Conservation (phyloP, 2,888 invertebrate genomes). For the Taphrorychus bicolor region DNA sequence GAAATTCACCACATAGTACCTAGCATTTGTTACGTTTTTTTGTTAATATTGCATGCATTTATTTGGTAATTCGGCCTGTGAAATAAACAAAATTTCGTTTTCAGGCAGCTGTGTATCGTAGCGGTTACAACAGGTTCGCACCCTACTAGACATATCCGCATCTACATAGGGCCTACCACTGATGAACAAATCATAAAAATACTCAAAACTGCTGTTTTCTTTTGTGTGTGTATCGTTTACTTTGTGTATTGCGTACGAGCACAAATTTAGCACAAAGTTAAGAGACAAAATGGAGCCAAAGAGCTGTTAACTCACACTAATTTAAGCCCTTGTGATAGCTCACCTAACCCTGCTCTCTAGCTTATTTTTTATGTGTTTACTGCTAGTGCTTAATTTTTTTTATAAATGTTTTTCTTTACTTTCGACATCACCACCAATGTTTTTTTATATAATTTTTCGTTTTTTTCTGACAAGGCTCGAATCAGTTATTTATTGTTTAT, state of each 20-base stretch:
- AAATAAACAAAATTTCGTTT: background rate
- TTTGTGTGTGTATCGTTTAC: conserved; percentile 49
- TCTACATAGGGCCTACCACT: conserved; percentile 55
- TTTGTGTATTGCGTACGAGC: conserved; percentile 54
- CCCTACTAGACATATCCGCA: conserved; percentile 75
- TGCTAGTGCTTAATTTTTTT: no score
- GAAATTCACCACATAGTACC: no score
- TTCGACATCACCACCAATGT: background rate
- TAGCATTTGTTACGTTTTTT: no score
- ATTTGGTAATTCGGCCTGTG: background rate
- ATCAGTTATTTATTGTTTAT: no score
- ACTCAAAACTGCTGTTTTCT: conserved; percentile 41
- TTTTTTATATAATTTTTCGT: conserved; percentile 18
- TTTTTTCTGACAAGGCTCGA: conserved; percentile 4
- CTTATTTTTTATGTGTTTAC: conserved; percentile 22
- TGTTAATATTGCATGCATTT: background rate
- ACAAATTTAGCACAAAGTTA: conserved; percentile 51
- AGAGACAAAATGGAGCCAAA: conserved; percentile 52
- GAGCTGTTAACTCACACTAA: conserved; percentile 60
- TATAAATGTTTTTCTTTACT: conserved; percentile 8
- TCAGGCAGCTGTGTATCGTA: conserved; percentile 88
- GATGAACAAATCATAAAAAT: conserved; percentile 45
- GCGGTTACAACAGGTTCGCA: conserved; percentile 94
- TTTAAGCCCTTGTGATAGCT: conserved; percentile 60
- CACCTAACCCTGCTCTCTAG: conserved; percentile 59